phyloP scores from a whole-genome alignment of 2,113 vertebrate species.

The Bubalus kerabau region DNA sequence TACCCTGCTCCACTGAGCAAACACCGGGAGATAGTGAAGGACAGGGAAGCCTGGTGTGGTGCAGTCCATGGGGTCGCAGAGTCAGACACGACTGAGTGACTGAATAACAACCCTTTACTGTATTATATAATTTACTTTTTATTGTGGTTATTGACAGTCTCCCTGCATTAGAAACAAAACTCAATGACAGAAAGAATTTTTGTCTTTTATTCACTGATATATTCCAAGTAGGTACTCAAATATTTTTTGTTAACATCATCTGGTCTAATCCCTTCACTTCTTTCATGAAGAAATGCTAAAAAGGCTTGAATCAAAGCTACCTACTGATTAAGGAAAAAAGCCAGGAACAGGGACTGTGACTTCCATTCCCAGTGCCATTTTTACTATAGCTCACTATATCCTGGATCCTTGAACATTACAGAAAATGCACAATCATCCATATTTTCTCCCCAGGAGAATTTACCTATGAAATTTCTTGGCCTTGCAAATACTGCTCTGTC shows the following conservation, averaged over 20 bases:
- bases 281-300: not conserved
- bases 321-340: not conserved
- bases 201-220: not conserved
- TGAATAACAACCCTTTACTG: not conserved
- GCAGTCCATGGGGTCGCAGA: not conserved
- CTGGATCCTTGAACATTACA: not conserved
- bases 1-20: not conserved
- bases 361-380: not conserved
- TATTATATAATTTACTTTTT: slow-evolving; percentile 5
- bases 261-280: not conserved
- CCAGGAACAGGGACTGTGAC: not conserved
- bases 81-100: not conserved
- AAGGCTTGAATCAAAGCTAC: not conserved
- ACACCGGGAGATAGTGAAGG: not conserved
- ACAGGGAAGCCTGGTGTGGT: not conserved
- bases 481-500: slow-evolving; percentile 63
- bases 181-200: not conserved
- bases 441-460: not conserved
- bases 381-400: not conserved
- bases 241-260: not conserved
- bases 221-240: not conserved
- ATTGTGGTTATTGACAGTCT: not conserved
- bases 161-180: not conserved
- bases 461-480: slow-evolving; percentile 27
- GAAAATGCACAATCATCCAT: not conserved